Percentiles rank a stretch among this genome's conserved stretches.
phyloP scores from a whole-genome alignment of 2,797 vertebrate genomes.

The Schizothorax lantsangensis region DNA sequence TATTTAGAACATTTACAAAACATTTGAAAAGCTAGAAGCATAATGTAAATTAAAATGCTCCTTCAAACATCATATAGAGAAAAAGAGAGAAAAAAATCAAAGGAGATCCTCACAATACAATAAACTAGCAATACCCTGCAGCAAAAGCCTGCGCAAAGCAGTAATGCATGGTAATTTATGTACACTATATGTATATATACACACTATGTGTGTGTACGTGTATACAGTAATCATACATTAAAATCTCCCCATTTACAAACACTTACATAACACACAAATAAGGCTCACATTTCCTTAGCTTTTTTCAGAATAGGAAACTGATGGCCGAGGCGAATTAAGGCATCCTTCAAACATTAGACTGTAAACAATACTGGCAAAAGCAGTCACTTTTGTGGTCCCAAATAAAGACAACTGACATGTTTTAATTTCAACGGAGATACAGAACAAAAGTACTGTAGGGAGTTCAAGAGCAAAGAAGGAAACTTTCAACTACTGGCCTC shows the following conservation, averaged over 20 bases:
- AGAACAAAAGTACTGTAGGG: constrained; percentile 54
- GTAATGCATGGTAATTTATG: not conserved
- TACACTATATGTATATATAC: not conserved
- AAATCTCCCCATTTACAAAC: not conserved
- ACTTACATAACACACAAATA: constrained; percentile 10
- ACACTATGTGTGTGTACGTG: not conserved
- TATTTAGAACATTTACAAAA: not conserved
- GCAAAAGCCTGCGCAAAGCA: not conserved
- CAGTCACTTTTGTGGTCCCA: constrained; percentile 62
- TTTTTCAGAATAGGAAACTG: constrained; percentile 37
- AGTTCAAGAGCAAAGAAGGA: constrained; percentile 30
- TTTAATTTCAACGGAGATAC: constrained; percentile 57
- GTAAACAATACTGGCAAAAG: constrained; percentile 13
- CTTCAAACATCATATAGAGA: not conserved
- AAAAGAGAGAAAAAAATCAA: not conserved
- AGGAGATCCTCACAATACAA: not conserved
- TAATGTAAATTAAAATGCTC: not conserved
- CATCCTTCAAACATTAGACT: constrained; percentile 39
- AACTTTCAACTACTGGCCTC: constrained; percentile 12
- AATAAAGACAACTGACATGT: constrained; percentile 73
- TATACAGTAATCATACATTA: not conserved
- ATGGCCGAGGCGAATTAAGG: constrained; percentile 38
- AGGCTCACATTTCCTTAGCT: constrained; percentile 40
- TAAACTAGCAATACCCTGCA: not conserved
- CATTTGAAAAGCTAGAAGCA: not conserved